Percentiles rank a stretch among this genome's conserved stretches.
These are phyloP conservation scores for Phymastichus coffea DNA, from an alignment of 1,140 invertebrate species.

Conservation along the genomic window DNA sequence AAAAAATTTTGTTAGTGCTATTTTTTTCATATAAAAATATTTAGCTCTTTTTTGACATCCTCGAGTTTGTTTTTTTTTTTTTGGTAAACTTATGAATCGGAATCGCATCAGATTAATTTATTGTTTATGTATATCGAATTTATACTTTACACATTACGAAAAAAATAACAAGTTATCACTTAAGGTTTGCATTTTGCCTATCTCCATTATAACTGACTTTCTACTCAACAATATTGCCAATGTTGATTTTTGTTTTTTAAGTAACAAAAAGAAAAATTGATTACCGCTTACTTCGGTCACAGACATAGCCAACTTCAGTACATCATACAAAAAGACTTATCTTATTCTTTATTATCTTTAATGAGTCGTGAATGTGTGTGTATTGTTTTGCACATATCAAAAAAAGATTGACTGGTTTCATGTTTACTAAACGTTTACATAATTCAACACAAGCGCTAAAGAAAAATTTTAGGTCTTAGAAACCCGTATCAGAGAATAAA, in stretches of 20 bases:
- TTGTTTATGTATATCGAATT: constrained; percentile 14
- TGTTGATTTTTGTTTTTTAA: too few species aligned
- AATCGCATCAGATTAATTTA: constrained; percentile 11
- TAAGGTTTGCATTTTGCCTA: constrained; percentile 8
- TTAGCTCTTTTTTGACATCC: constrained; percentile 16
- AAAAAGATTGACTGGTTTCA: too few species aligned
- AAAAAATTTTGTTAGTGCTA: constrained; percentile 22
- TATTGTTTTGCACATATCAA: too few species aligned
- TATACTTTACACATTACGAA: constrained; percentile 18
- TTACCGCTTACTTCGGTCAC: too few species aligned
- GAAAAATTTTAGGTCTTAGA: constrained; percentile 15
- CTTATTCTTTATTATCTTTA: too few species aligned
- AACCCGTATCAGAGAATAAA: neutral
- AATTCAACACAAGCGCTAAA: constrained; percentile 10
- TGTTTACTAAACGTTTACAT: too few species aligned
- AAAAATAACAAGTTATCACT: constrained; percentile 18
- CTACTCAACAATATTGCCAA: constrained; percentile 23
- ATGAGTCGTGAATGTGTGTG: too few species aligned
- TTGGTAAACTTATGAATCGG: constrained; percentile 1
- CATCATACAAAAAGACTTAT: too few species aligned
- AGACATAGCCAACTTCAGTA: too few species aligned
- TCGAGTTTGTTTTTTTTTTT: neutral
- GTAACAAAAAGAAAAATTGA: too few species aligned
- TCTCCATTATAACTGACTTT: constrained; percentile 20
- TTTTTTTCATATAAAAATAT: constrained; percentile 26